Evolutionary conservation across 2,797 vertebrate species (phyloP), one percentile per base, ranked within the genome.

Genomic region (Odontamblyopus rebecca): DNA sequence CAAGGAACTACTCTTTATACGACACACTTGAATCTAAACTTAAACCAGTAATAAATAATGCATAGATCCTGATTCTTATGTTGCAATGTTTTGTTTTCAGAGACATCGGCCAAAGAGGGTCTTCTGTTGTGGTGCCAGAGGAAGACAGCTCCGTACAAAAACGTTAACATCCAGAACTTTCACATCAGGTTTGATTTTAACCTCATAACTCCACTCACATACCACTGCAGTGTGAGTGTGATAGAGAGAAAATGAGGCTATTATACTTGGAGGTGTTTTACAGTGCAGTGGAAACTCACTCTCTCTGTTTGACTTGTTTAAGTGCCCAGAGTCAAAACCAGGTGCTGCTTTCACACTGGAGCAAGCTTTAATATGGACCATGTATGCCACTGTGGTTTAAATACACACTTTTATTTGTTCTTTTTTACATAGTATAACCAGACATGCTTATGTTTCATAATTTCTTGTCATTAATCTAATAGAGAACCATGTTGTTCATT

Each of bases 131-230:
- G 98, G 98, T 99, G 98, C 90, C 98, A 99, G 92, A 96, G 98
- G 84, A 99, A 99, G 93, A 99, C 97, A 0, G 98, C 98, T 1
- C 98, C 98, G 4, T 99, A 99, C 91, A 99, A 99, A 93, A 99
- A 99, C 4, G 97, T 99, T 87, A 99, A 99, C 93, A 98, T 99
- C 89, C 98, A 99, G 79, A 99, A 99, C 93, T 99, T 99, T 92
- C 98, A 99, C 87, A 99, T 99, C 92, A 99, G 98, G 97, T 98
- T 77, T 79, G 76, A 6, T 63, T 50, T 38, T 1, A 13, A 0
- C 29, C n/a, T 48, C 1, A 64, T 15, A 19, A 61, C 4, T 3
- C 23, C 67, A 32, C 27, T 59, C n/a, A 19, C 65, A 70, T 67
- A 7, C 29, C 59, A 23, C 60, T n/a, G 51, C 44, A 68, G 50